Conservation (phyloP, 2,113 vertebrate genomes). For the Chlamydotis undulata region DNA sequence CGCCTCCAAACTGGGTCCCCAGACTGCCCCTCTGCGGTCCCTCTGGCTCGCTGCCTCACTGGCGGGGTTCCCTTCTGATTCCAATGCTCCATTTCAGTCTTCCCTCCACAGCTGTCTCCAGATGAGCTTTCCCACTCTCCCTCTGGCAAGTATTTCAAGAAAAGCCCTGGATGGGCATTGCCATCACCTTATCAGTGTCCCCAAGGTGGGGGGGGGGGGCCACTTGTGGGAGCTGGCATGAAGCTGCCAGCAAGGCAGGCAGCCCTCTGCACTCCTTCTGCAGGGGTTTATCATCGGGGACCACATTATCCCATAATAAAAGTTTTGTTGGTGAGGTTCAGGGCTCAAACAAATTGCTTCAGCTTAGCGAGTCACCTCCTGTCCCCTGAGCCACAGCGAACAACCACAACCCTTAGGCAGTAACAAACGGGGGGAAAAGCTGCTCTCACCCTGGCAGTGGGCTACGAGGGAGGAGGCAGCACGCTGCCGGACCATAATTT, state of each 20-base stretch:
- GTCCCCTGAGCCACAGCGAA: neutral
- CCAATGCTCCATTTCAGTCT: accelerated
- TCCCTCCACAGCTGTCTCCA: neutral
- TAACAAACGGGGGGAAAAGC: neutral
- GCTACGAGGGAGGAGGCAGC: neutral
- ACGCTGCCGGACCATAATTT: accelerated
- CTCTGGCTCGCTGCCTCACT: neutral
- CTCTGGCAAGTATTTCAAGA: neutral
- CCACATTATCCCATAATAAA: neutral
- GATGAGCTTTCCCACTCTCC: neutral
- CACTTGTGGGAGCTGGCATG: neutral
- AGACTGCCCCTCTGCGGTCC: neutral
- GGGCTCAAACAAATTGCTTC: neutral
- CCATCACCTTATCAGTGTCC: accelerated
- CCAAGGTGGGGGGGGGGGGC: too few species aligned
- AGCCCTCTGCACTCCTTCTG: neutral
- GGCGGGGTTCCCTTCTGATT: neutral
- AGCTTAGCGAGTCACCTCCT: neutral
- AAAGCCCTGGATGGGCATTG: neutral
- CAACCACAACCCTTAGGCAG: neutral
- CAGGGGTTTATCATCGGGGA: neutral
- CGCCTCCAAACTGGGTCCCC: neutral
- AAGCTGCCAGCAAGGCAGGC: neutral
- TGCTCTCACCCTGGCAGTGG: neutral
- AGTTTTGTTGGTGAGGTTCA: neutral